phyloP scores from a whole-genome alignment of 2,888 invertebrate species.

The Trilocha varians region DNA sequence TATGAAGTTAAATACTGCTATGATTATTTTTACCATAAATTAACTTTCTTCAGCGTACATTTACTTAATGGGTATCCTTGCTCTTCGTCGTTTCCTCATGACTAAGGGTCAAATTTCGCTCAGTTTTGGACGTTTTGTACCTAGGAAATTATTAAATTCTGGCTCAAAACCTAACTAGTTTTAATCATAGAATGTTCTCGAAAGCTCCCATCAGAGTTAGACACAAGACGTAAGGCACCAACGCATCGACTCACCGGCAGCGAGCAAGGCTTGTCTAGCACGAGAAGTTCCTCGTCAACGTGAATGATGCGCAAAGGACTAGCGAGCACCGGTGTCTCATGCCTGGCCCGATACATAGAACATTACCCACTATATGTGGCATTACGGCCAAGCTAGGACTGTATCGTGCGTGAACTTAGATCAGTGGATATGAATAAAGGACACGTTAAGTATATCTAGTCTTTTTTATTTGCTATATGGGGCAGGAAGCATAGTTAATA shows the following conservation, averaged over 20 bases:
- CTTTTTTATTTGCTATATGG: no score
- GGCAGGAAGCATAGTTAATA: no score
- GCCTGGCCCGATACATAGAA: slow-evolving; percentile 75
- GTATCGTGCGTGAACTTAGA: not conserved
- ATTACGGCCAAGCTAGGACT: slow-evolving; percentile 5
- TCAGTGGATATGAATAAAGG: no score
- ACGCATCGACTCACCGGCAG: slow-evolving; percentile 81
- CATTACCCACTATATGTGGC: slow-evolving; percentile 25
- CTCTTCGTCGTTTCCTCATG: not conserved
- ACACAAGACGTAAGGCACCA: slow-evolving; percentile 13
- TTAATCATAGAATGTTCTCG: no score
- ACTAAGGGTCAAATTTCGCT: no score
- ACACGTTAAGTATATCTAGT: no score
- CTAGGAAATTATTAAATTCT: no score
- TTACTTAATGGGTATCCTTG: not conserved
- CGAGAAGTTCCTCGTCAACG: slow-evolving; percentile 88
- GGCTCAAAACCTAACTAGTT: no score
- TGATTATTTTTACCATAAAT: no score
- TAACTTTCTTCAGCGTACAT: no score
- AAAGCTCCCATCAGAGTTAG: slow-evolving; percentile 35
- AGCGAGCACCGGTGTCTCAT: slow-evolving; percentile 90
- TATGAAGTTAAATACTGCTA: no score
- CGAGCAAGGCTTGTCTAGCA: slow-evolving; percentile 92
- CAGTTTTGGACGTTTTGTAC: no score
- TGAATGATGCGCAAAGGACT: slow-evolving; percentile 86